Conservation (phyloP, 2,797 vertebrate species). For the Acridotheres tristis region DNA sequence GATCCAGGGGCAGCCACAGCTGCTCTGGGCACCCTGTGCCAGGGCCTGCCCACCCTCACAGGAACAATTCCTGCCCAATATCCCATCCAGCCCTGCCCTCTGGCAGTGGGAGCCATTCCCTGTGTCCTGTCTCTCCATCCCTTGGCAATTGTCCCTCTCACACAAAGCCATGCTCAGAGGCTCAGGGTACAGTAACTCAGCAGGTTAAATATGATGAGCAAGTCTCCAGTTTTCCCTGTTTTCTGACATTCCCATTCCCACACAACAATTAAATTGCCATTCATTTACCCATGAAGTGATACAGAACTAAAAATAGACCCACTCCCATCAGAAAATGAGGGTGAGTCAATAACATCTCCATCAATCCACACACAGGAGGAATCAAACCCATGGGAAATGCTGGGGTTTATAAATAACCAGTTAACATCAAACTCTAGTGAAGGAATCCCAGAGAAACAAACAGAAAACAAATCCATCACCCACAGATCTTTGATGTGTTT, state of each 20-base stretch:
- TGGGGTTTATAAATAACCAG: neutral
- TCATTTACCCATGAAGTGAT: neutral
- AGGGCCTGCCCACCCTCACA: neutral
- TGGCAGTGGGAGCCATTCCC: neutral
- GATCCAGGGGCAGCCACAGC: neutral
- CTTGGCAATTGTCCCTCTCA: neutral
- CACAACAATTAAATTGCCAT: neutral
- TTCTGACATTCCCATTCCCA: neutral
- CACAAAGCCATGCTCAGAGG: neutral
- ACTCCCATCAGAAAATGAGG: neutral
- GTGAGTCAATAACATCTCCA: neutral
- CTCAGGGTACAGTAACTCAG: neutral
- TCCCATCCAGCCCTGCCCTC: neutral
- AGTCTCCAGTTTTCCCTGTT: neutral
- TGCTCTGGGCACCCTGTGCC: neutral
- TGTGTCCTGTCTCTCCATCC: neutral
- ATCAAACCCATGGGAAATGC: neutral
- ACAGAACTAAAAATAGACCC: neutral
- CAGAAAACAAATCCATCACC: neutral
- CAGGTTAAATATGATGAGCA: neutral
- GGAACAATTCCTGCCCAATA: neutral
- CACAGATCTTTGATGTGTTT: neutral
- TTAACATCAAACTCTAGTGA: neutral
- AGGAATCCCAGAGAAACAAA: conserved; percentile 5
- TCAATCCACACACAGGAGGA: neutral